A percentile compares a stretch with the other conserved stretches of the same genome.
Evolutionary conservation across 2,113 vertebrate species (phyloP).

Genomic region (Petrocephalus zakoni): DNA sequence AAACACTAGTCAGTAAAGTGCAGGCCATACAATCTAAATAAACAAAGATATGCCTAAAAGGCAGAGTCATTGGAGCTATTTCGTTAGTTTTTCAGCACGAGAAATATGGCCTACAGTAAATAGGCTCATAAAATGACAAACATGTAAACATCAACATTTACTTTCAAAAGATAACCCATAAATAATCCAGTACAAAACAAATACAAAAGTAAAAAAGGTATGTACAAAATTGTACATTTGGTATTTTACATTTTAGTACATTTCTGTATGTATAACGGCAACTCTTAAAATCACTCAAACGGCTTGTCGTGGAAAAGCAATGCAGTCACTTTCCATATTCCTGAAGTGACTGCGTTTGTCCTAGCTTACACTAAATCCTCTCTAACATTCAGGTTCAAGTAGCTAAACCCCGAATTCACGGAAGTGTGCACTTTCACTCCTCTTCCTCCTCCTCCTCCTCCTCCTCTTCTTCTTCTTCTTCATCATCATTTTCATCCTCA

Average conservation of each 20-base stretch:
- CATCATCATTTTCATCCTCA: slow-evolving; percentile 54
- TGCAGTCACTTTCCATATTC: neutral
- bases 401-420: slow-evolving; percentile 27
- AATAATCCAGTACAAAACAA: slow-evolving; percentile 36
- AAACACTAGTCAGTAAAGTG: slow-evolving; percentile 27
- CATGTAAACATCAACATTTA: slow-evolving; percentile 28
- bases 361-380: slow-evolving; percentile 29
- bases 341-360: slow-evolving; percentile 12
- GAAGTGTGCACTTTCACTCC: slow-evolving; percentile 28
- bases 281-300: slow-evolving; percentile 53
- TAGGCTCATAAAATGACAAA: slow-evolving; percentile 24
- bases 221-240: slow-evolving; percentile 38
- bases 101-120: slow-evolving; percentile 6
- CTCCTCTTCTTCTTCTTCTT: slow-evolving; percentile 40
- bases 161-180: slow-evolving; percentile 19
- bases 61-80: neutral
- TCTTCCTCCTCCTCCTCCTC: slow-evolving; percentile 12
- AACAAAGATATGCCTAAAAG: slow-evolving; percentile 22
- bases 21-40: slow-evolving; percentile 14
- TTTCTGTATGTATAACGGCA: slow-evolving; percentile 36
- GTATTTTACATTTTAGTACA: slow-evolving; percentile 19
- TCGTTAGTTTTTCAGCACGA: neutral
- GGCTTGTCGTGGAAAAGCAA: neutral
- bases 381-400: slow-evolving; percentile 29
- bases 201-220: slow-evolving; percentile 65